phyloP scores from a whole-genome alignment of 2,797 vertebrate genomes.

The Enoplosus armatus region DNA sequence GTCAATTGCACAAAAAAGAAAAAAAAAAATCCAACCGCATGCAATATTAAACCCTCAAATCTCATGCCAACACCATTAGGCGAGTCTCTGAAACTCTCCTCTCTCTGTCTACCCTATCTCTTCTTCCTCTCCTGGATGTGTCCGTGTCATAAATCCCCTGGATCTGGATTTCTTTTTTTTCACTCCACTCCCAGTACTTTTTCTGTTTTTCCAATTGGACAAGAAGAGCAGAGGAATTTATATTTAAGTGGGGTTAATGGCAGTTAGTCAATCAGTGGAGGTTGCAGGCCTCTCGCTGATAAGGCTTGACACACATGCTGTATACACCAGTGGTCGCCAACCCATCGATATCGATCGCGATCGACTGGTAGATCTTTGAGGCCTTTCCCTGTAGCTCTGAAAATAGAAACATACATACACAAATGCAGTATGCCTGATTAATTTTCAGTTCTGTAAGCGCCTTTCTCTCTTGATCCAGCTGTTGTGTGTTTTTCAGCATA shows the following conservation, averaged over 20 bases:
- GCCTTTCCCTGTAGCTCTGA: no score
- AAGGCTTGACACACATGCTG: constrained; percentile 15
- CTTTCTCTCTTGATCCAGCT: no score
- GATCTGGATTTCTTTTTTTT: constrained; percentile 19
- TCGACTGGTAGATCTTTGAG: no score
- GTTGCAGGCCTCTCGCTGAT: constrained; percentile 18
- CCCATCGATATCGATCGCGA: no score
- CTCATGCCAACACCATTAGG: constrained; percentile 84
- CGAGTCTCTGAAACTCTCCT: constrained; percentile 76
- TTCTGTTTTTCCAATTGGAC: constrained; percentile 22
- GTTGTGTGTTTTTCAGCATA: no score
- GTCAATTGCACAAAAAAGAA: constrained; percentile 86
- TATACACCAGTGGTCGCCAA: no score
- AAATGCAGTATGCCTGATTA: no score
- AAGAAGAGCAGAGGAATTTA: constrained; percentile 44
- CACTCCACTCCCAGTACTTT: neutral
- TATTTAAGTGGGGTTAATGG: constrained; percentile 40
- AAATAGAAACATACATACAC: no score
- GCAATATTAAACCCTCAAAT: constrained; percentile 86
- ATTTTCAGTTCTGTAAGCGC: no score
- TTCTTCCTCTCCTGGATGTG: constrained; percentile 59
- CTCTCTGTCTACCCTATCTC: constrained; percentile 48
- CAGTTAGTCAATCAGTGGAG: constrained; percentile 36
- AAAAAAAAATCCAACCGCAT: constrained; percentile 82
- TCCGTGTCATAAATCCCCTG: constrained; percentile 65